Percentiles rank a stretch among this genome's conserved stretches.
Conservation (phyloP, 2,113 vertebrate species). For the Silurus meridionalis region DNA sequence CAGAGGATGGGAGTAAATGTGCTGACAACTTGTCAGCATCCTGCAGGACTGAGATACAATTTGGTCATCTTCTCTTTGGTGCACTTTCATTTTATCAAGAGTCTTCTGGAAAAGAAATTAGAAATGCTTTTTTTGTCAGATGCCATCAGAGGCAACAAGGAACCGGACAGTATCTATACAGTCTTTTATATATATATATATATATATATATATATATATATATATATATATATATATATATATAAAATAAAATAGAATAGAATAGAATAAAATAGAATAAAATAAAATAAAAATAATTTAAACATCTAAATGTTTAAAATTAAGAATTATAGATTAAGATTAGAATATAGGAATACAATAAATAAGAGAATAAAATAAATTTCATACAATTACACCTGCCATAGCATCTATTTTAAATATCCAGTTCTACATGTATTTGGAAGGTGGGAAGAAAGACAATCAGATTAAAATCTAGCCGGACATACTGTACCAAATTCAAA, state of each 20-base stretch:
- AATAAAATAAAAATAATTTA: no score
- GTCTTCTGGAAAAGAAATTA: neutral
- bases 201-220: no score
- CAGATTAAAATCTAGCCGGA: neutral
- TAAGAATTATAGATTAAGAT: no score
- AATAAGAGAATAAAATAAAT: no score
- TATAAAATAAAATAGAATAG: no score
- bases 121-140: neutral
- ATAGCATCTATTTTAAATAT: neutral
- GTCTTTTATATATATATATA: no score
- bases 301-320: no score
- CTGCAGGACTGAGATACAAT: neutral
- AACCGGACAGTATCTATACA: neutral
- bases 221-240: no score
- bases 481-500: neutral
- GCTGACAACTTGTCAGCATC: conserved; percentile 1
- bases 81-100: neutral
- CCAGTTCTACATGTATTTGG: neutral
- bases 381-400: no score
- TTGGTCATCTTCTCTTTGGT: neutral
- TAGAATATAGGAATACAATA: no score
- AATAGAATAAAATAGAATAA: no score
- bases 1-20: neutral
- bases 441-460: neutral
- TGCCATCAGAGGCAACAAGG: neutral